phyloP scores from a whole-genome alignment of 2,113 vertebrate species.

The Pelvicachromis taeniatus region DNA sequence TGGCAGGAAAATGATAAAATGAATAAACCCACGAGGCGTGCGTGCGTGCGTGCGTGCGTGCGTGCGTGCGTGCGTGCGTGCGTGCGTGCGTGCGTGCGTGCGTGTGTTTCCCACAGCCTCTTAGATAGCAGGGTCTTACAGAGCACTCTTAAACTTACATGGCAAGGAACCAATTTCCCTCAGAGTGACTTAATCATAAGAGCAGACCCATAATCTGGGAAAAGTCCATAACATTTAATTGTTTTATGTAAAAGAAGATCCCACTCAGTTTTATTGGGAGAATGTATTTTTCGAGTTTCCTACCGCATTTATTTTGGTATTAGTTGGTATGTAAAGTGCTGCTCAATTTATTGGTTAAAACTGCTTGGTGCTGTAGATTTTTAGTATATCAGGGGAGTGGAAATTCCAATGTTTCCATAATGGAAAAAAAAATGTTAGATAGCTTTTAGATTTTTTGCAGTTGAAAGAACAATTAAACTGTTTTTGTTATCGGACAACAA shows the following conservation, averaged over 20 bases:
- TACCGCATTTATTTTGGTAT: neutral
- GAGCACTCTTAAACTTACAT: neutral
- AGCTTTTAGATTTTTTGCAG: neutral
- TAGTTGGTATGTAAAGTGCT: neutral
- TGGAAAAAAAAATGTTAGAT: neutral
- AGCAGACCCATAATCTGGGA: neutral
- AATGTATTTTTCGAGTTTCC: neutral
- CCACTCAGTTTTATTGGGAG: neutral
- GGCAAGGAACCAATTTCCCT: neutral
- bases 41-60: neutral
- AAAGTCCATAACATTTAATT: neutral
- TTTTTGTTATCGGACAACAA: neutral
- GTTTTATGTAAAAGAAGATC: neutral
- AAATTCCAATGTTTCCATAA: neutral
- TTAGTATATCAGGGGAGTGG: neutral
- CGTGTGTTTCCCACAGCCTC: slow-evolving; percentile 14
- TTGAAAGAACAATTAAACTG: neutral
- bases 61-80: neutral
- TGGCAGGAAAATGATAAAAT: slow-evolving; percentile 11
- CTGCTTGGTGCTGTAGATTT: neutral
- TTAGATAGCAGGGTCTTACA: neutral
- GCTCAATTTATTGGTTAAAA: neutral
- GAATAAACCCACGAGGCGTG: slow-evolving; percentile 1
- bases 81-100: neutral
- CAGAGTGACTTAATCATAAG: neutral